Evolutionary conservation across 2,888 invertebrate species (phyloP), one percentile per base, ranked within the genome.

Genomic region (Steromphala cineraria): DNA sequence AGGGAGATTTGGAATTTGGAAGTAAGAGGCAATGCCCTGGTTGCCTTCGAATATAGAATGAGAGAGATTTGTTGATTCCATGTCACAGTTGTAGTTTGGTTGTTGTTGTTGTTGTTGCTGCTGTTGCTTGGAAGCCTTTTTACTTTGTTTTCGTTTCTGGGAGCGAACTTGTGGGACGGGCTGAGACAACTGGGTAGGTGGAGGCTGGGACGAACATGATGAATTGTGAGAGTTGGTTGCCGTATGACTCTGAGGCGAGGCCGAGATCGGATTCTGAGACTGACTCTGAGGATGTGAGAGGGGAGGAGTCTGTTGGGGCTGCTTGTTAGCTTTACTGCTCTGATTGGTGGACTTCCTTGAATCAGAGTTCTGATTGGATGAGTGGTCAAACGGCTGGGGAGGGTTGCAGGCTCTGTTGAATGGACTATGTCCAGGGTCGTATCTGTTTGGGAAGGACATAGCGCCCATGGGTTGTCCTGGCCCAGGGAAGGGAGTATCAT

Each of bases 1-100:
- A 3, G 89, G 87, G 67, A 91, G 86, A 75, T 87, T 90, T 56
- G 90, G 88, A 67, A 92, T 86, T 17, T 90, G 88, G 82, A 92
- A 92, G 81, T 91, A 91, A 5, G 92, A 90, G 19, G 92, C 90
- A 84, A 92, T 88, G 74, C 91, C 87, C n/a, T 89, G 87, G 46
- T 85, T 88, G 7, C 89, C 85, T 67, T 91, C 90, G 76, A 90
- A 89, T 36, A 89, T 87, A 3, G 89, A 87, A 78, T 89, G 88
- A 8, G 87, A 87, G 15, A 89, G 81, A 75, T 88, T 87, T 28
- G 87, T 84, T 10, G 84, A 87, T 75, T 92, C 92, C 56, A 92
- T 90, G 55, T 92, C 91, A 67, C 85, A 84, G 77, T 86, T 77
- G 36, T 87, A 81, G 80, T 81, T 56, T 79, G 82, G 46, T 13